Base-by-base conservation (phyloP, 2,113 vertebrate genomes). In the Cinclus cinclus region DNA sequence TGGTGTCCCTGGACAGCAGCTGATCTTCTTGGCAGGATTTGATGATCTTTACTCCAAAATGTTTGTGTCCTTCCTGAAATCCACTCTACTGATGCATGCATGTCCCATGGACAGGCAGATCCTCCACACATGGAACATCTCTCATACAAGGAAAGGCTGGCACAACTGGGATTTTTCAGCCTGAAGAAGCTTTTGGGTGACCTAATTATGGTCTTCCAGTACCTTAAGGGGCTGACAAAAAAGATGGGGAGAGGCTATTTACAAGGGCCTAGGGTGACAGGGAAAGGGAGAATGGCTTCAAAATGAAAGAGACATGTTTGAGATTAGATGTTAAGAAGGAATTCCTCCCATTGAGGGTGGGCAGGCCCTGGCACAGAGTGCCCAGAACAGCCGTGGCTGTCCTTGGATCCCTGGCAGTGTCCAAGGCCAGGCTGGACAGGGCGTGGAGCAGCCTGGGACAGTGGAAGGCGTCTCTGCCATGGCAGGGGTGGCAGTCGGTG, bases 391-490 rank as follows among this genome's bases (percentile, higher is more conserved):
- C 60, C 41, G 50, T 13, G 70, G 42, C 60, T n/a, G 35, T 10
- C 35, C 42, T 35, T 41, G 44, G 35, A 65, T 65, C 16, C 42
- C 42, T 35, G 60, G 24, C 0, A 58, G 7, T 50, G 25, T 0
- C 62, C 35, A 6, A 16, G 30, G 35, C 52, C 52, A 50, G 44
- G 31, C 0, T 86, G 71, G 9, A 39, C 2, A 0, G 31, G 31
- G 44, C 52, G 58, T 4, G 52, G 52, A 76, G 52, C 52, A 50
- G 0, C 10, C 30, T 42, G 62, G 62, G 21, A 17, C 0, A 58
- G 52, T 58, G 62, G 24, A 0, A 86, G 16, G 16, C 21, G 19
- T 49, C 42, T 24, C 30, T 58, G 14, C 25, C 23, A 8, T 16
- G 42, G 41, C 60, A 58, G 20, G 20, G 30, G 6, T 13, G 16